Conservation (phyloP, 2,888 invertebrate species). For the Timandra comae region DNA sequence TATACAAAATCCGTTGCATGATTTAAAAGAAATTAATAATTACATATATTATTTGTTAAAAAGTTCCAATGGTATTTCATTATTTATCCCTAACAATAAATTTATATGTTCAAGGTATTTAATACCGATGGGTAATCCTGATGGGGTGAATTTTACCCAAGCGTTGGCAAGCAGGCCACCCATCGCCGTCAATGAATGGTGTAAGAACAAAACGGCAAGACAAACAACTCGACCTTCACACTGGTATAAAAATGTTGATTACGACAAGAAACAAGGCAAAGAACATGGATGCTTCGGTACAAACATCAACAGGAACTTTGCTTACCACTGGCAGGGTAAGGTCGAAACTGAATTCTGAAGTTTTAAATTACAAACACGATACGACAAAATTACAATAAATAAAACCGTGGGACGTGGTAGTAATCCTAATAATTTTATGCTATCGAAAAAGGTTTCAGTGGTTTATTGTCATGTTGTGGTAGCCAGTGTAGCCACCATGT, state of each 20-base stretch:
- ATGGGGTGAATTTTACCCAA: slow-evolving; percentile 55
- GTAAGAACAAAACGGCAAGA: slow-evolving; percentile 40
- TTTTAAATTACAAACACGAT: too few relatives aligned
- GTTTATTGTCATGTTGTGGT: too few relatives aligned
- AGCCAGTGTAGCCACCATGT: too few relatives aligned
- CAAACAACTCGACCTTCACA: slow-evolving; percentile 34
- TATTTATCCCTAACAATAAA: background rate
- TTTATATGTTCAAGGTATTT: too few relatives aligned
- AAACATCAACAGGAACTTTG: slow-evolving; percentile 65
- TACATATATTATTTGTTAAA: too few relatives aligned
- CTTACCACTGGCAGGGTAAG: slow-evolving; percentile 69
- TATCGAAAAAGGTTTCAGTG: too few relatives aligned
- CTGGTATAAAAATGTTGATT: slow-evolving; percentile 65
- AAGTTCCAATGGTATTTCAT: too few relatives aligned
- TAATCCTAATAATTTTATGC: too few relatives aligned
- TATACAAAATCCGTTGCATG: too few relatives aligned
- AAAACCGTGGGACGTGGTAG: too few relatives aligned
- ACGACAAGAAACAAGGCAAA: slow-evolving; percentile 14
- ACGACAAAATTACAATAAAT: too few relatives aligned
- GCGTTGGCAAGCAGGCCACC: slow-evolving; percentile 29
- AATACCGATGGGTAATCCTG: slow-evolving; percentile 62
- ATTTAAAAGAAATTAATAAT: too few relatives aligned
- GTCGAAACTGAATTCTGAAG: background rate
- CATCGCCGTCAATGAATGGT: slow-evolving; percentile 41
- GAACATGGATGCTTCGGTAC: slow-evolving; percentile 51